phyloP scores from a whole-genome alignment of 1,140 invertebrate species.

The Theocolax elegans region DNA sequence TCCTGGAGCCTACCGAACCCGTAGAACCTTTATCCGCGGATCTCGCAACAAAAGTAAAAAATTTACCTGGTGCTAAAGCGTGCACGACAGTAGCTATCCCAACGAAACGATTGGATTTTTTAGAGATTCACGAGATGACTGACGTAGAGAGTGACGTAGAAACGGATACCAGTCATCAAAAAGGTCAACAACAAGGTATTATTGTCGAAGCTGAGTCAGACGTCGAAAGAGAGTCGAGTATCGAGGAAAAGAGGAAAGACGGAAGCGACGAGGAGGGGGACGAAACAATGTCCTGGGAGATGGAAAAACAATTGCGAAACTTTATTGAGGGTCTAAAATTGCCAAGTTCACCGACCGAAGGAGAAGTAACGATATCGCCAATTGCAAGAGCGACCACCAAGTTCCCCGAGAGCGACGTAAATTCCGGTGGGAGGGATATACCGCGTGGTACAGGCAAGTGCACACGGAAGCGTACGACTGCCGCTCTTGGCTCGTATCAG shows the following conservation, averaged over 20 bases:
- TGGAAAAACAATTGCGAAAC: slow-evolving; percentile 64
- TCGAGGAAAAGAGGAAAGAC: slow-evolving; percentile 30
- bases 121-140: slow-evolving; percentile 60
- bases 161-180: slow-evolving; percentile 38
- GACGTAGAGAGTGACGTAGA: slow-evolving; percentile 55
- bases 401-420: slow-evolving; percentile 37
- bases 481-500: slow-evolving; percentile 68
- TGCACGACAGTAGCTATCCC: slow-evolving; percentile 8
- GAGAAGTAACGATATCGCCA: not conserved
- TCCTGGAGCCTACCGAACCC: slow-evolving; percentile 56
- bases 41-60: slow-evolving; percentile 43
- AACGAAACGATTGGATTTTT: not conserved
- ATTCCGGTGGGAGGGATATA: slow-evolving; percentile 28
- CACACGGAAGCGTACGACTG: slow-evolving; percentile 66
- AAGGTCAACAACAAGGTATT: slow-evolving; percentile 49
- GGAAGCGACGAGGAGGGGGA: slow-evolving; percentile 37
- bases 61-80: slow-evolving; percentile 5
- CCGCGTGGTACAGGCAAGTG: slow-evolving; percentile 4
- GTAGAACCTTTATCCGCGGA: slow-evolving; percentile 42
- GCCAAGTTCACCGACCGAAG: slow-evolving; percentile 52
- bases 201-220: slow-evolving; percentile 72
- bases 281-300: slow-evolving; percentile 62
- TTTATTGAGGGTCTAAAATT: slow-evolving; percentile 73
- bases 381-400: not conserved
- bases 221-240: slow-evolving; percentile 64